phyloP scores from a whole-genome alignment of 2,113 vertebrate species.

The Limnothrissa miodon region DNA sequence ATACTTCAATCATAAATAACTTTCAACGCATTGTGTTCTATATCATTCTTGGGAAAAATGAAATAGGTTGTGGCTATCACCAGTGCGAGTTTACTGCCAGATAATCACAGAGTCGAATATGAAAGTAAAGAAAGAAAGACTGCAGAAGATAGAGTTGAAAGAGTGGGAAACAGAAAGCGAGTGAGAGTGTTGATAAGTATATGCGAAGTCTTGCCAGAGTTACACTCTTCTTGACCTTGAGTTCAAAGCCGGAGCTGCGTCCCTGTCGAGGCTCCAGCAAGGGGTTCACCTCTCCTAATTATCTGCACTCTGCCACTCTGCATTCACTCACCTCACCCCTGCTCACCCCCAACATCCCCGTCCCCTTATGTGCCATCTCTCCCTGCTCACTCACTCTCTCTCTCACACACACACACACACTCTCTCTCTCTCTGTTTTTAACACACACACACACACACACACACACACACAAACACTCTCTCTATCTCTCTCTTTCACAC shows the following conservation, averaged over 20 bases:
- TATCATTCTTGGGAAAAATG: neutral
- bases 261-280: constrained; percentile 41
- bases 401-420: neutral
- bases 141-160: neutral
- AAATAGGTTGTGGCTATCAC: neutral
- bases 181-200: constrained; percentile 7
- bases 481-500: too few species aligned
- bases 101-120: neutral
- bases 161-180: neutral
- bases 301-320: constrained; percentile 46
- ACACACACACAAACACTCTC: neutral
- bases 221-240: constrained; percentile 46
- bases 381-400: neutral
- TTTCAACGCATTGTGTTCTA: neutral
- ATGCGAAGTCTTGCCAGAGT: constrained; percentile 40
- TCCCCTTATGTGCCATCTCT: neutral
- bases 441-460: neutral
- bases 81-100: neutral
- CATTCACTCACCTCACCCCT: constrained; percentile 30
- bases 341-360: constrained; percentile 24
- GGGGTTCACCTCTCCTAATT: constrained; percentile 50
- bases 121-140: neutral
- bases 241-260: constrained; percentile 38
- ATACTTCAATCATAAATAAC: neutral
- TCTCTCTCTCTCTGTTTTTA: too few species aligned